phyloP scores from a whole-genome alignment of 2,888 invertebrate species.

The Apamea epomidion region DNA sequence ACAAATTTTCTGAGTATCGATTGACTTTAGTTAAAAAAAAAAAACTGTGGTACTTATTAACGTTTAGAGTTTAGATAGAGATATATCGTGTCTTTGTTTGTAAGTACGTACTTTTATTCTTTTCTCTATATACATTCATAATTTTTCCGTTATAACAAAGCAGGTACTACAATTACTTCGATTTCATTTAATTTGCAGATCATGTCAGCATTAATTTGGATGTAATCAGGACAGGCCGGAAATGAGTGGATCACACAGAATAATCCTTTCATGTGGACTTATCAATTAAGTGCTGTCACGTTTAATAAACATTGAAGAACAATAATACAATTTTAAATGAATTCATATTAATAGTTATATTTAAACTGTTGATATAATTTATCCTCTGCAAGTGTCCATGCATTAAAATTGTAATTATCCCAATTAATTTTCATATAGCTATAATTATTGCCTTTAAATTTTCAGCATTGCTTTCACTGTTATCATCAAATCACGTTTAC shows the following conservation, averaged over 20 bases:
- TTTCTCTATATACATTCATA: neutral
- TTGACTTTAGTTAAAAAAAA: no score
- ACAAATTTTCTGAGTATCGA: no score
- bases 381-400: constrained; percentile 8
- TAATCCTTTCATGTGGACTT: constrained; percentile 51
- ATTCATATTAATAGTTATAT: constrained; percentile 17
- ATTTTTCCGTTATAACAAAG: neutral
- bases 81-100: neutral
- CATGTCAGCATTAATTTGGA: constrained; percentile 44
- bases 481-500: constrained; percentile 17
- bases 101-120: neutral
- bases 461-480: neutral
- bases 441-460: constrained; percentile 7
- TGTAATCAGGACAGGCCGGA: constrained; percentile 48
- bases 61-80: no score
- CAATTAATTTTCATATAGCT: neutral
- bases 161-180: neutral
- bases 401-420: constrained; percentile 15
- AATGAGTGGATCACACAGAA: constrained; percentile 47
- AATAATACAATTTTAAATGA: constrained; percentile 4
- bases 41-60: no score
- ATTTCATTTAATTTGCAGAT: constrained; percentile 39
- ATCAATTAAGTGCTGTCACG: constrained; percentile 57
- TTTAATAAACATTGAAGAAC: constrained; percentile 27
- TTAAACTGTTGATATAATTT: constrained; percentile 13